Evolutionary conservation across 1,140 invertebrate genomes (phyloP), one percentile per base, ranked within the genome.

Genomic region (Holcopasites calliopsidis): DNA sequence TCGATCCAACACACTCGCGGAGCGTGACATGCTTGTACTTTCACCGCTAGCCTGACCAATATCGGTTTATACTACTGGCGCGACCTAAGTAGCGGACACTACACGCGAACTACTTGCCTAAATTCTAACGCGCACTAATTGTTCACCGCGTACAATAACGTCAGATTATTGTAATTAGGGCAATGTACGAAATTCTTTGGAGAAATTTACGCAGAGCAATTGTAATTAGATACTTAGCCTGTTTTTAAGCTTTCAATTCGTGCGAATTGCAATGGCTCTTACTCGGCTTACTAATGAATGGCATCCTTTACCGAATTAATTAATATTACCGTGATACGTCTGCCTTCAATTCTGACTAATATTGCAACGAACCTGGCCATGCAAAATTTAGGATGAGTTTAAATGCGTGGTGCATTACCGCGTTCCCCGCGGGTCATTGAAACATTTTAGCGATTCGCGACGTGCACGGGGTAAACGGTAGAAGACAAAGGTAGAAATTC

Each of bases 41-140:
- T 44, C 16, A 13, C 28, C 21, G 2, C 10, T 4, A 10, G 49
- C 16, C 49, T 55, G 71, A 44, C 38, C 31, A 55, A 73, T 73
- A 44, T 35, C 50, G 50, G 18, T 21, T 33, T 55, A 3, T 73
- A 65, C 71, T 55, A 65, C 71, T 73, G 42, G 13, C n/a, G 7
- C 38, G n/a, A 2, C 7, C 6, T 7, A 49, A 18, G 3, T 2
- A 10, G 18, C 18, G 18, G 2, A 4, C 7, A 28, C 16, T 8
- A n/a, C 2, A 28, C 3, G n/a, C 1, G 18, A 52, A 8, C 4
- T 16, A 4, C 16, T 54, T n/a, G 2, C 4, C 13, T 18, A 3
- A 33, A 16, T 52, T 31, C 4, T 13, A 6, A 1, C 10, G 1
- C 2, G 2, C n/a, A 18, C 21, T 38, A 21, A 11, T 4, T 21